A percentile compares a stretch with the other conserved stretches of the same genome.
These are phyloP conservation scores for Sebastes aleutianus DNA, from an alignment of 2,797 vertebrate species.

Conservation along the genomic window DNA sequence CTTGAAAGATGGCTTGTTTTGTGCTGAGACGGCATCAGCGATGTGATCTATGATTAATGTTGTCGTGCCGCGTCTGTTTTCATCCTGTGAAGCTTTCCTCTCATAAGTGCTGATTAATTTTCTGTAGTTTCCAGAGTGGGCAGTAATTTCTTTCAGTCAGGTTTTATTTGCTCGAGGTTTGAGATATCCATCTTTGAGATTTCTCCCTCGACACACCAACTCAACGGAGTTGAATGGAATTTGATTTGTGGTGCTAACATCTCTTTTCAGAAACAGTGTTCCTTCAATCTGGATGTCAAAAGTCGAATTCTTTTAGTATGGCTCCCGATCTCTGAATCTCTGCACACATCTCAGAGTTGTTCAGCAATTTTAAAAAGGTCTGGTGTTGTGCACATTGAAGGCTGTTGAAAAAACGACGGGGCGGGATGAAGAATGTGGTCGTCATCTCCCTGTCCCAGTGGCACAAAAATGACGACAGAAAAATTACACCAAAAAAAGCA, in stretches of 20 bases:
- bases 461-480: not conserved
- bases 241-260: not conserved
- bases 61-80: constrained; percentile 28
- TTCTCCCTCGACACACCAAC: not conserved
- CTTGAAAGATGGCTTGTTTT: constrained; percentile 50
- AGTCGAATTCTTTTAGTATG: not conserved
- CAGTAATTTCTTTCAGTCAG: constrained; percentile 28
- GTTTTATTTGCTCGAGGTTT: constrained; percentile 13
- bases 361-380: not conserved
- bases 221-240: not conserved
- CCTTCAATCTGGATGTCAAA: not conserved
- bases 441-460: not conserved
- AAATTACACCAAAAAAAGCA: not conserved
- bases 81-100: constrained; percentile 14
- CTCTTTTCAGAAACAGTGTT: not conserved
- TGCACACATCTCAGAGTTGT: not conserved
- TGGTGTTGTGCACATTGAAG: not conserved
- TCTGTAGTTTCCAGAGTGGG: constrained; percentile 30
- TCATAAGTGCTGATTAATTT: constrained; percentile 39
- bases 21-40: constrained; percentile 47
- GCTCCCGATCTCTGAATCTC: not conserved
- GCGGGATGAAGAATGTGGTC: not conserved
- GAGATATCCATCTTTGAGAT: constrained; percentile 15
- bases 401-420: not conserved
- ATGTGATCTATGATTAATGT: constrained; percentile 44